These are phyloP conservation scores for Tolypeutes matacus DNA, from an alignment of 2,797 vertebrate species.

Conservation along the genomic window DNA sequence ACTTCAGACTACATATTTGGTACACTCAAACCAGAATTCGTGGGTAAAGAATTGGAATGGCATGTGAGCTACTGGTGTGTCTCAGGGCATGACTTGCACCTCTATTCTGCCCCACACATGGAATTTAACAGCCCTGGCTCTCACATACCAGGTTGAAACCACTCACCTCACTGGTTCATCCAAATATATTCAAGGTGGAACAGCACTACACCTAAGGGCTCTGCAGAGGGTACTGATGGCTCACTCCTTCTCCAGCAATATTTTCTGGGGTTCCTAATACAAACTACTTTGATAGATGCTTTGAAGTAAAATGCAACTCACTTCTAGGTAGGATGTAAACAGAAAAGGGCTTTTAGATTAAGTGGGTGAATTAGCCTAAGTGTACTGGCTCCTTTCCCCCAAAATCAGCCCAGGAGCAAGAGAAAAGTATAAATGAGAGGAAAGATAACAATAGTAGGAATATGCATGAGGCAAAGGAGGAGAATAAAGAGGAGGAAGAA, in stretches of 20 bases:
- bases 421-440: not conserved
- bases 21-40: not conserved
- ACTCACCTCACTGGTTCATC: not conserved
- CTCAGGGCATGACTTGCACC: not conserved
- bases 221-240: not conserved
- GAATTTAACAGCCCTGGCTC: not conserved
- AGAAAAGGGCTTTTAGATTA: not conserved
- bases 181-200: not conserved
- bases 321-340: not conserved
- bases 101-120: not conserved
- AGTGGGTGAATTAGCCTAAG: not conserved
- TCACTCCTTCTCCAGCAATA: not conserved
- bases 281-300: not conserved
- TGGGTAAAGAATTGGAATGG: not conserved
- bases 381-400: not conserved
- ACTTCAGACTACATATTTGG: not conserved
- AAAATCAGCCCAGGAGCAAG: not conserved
- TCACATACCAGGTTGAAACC: not conserved
- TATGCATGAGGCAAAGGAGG: no score
- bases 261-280: not conserved
- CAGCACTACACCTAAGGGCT: not conserved
- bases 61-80: not conserved
- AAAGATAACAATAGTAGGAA: not conserved
- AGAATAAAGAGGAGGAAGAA: not conserved
- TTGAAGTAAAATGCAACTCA: not conserved